Percentiles rank a stretch among this genome's conserved stretches.
Evolutionary conservation across 2,113 vertebrate species (phyloP).

Genomic region (Symphodus melops): DNA sequence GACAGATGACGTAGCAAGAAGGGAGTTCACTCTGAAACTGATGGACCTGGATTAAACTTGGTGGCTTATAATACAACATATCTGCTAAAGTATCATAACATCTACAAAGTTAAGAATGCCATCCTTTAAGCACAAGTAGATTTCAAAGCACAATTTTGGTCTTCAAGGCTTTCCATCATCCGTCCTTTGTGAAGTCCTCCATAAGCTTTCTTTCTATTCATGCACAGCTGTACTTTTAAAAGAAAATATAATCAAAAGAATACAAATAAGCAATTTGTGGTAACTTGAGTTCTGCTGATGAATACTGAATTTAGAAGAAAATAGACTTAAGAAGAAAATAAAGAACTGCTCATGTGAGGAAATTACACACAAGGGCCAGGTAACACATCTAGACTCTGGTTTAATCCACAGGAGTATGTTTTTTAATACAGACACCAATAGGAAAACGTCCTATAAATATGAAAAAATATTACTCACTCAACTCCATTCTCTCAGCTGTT

Average conservation of each 20-base stretch:
- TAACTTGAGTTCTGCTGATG: constrained; percentile 16
- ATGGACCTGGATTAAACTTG: constrained; percentile 29
- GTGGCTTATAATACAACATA: constrained; percentile 26
- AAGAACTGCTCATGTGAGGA: constrained; percentile 29
- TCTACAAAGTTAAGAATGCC: background rate
- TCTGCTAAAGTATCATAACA: constrained; percentile 35
- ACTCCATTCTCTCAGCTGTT: constrained; percentile 6
- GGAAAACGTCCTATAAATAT: constrained; percentile 48
- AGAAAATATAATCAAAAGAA: constrained; percentile 35
- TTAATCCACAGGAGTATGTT: constrained; percentile 21
- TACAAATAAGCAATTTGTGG: constrained; percentile 43
- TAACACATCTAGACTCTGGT: constrained; percentile 21
- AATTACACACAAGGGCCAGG: constrained; percentile 3
- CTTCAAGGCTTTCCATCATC: constrained; percentile 12
- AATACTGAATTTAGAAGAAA: background rate
- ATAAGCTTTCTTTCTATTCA: constrained; percentile 5
- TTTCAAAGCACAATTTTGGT: constrained; percentile 19
- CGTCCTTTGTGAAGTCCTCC: background rate
- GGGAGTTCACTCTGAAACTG: constrained; percentile 22
- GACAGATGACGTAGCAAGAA: constrained; percentile 31
- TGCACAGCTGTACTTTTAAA: constrained; percentile 24
- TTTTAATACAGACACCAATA: constrained; percentile 40
- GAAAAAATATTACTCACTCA: constrained; percentile 14
- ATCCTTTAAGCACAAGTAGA: background rate
- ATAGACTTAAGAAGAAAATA: constrained; percentile 34